Evolutionary conservation across 1,140 invertebrate species (phyloP).

Genomic region (Drosophila navojoa): DNA sequence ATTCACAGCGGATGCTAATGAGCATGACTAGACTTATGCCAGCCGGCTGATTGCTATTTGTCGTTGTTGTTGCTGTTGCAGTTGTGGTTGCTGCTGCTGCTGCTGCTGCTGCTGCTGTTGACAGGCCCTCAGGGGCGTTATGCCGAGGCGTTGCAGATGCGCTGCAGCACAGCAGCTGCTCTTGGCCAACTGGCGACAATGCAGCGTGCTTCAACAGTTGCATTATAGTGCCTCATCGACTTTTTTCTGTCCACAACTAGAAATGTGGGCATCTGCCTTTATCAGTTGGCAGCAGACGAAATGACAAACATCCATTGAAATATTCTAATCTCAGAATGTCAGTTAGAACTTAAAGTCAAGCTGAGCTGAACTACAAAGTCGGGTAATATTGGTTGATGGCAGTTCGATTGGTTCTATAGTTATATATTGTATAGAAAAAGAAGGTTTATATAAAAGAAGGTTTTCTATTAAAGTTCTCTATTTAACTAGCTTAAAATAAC

Average conservation of each 20-base stretch:
- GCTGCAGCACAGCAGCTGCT: slow-evolving; percentile 5
- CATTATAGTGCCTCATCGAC: slow-evolving; percentile 5
- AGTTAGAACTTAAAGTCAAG: not conserved
- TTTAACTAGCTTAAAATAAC: too few species aligned
- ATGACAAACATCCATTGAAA: slow-evolving; percentile 4
- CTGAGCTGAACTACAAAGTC: too few species aligned
- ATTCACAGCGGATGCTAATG: slow-evolving; percentile 73
- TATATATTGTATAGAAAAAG: too few species aligned
- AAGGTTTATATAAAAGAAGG: too few species aligned
- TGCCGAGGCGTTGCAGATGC: slow-evolving; percentile 55
- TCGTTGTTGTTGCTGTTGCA: slow-evolving; percentile 38
- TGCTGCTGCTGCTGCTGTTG: slow-evolving; percentile 19
- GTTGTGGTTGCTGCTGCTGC: slow-evolving; percentile 46
- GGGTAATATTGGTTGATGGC: too few species aligned
- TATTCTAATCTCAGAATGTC: not conserved
- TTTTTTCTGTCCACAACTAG: not conserved
- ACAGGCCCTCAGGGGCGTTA: slow-evolving; percentile 43
- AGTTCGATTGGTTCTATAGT: too few species aligned
- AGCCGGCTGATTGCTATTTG: slow-evolving; percentile 49
- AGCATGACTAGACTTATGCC: slow-evolving; percentile 74
- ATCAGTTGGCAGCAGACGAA: slow-evolving; percentile 7
- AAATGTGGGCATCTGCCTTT: not conserved
- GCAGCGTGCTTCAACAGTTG: slow-evolving; percentile 6
- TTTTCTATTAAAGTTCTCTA: too few species aligned
- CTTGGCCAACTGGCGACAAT: not conserved